Conservation (phyloP, 2,113 vertebrate genomes). For the Diadophis punctatus region DNA sequence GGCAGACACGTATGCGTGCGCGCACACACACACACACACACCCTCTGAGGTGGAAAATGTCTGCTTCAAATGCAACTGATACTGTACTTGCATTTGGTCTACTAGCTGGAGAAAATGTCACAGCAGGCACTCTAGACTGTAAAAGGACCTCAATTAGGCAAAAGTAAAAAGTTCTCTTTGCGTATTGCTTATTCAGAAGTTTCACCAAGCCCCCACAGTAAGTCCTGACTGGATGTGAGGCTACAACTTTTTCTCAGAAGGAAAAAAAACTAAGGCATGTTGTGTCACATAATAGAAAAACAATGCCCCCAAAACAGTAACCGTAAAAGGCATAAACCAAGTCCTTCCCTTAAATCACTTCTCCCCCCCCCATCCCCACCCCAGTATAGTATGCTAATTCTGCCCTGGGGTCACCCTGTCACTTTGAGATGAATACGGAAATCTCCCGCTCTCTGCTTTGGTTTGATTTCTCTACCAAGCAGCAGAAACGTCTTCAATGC, state of each 20-base stretch:
- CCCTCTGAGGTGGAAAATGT: conserved; percentile 37
- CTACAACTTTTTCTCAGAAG: not conserved
- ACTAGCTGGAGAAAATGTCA: conserved; percentile 23
- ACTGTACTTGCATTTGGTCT: conserved; percentile 26
- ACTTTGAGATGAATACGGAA: not conserved
- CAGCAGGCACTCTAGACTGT: not conserved
- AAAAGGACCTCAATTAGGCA: not conserved
- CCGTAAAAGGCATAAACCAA: not conserved
- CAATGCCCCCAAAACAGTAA: not conserved
- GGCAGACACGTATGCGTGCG: conserved; percentile 22
- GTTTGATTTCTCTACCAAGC: not conserved
- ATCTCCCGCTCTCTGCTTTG: not conserved
- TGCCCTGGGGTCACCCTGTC: not conserved
- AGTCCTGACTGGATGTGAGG: not conserved
- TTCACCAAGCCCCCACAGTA: not conserved
- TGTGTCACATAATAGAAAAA: not conserved
- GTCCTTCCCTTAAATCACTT: not conserved
- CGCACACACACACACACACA: not conserved
- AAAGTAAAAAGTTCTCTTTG: not conserved
- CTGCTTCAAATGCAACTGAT: conserved; percentile 38
- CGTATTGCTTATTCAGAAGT: not conserved
- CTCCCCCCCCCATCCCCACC: not conserved
- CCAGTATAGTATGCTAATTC: not conserved
- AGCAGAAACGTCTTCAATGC: not conserved
- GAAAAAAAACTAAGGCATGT: not conserved